Evolutionary conservation across 2,797 vertebrate species (phyloP), one percentile per base, ranked within the genome.

Genomic region (Fistularia commersonii): DNA sequence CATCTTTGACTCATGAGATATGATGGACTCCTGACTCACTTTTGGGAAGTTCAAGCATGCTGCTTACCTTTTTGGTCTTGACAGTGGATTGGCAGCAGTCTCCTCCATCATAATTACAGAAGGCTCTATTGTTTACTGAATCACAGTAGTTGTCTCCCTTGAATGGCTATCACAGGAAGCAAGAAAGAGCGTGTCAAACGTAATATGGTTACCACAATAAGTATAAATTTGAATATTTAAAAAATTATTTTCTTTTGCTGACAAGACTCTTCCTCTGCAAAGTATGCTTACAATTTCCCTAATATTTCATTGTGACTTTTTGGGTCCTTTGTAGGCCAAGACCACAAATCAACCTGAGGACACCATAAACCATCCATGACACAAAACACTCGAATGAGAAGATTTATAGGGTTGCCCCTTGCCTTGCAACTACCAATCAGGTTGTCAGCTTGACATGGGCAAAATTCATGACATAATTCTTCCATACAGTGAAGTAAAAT

Each of bases 131-230:
- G 90, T 99, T 99, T 81, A 93, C 87, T 51, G 93, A 86, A 65
- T 99, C 97, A 81, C 97, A 99, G 88, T 98, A 99, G 89, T 95
- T 98, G 86, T 99, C 97, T 75, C 95, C 94, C 89, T 93, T 97
- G 83, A 98, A 98, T 46, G 89, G 89, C 91, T 93, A n/a, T 3
- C n/a, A 6, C 13, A 60, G 41, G 63, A 45, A 79, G 6, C 67
- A 1, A 58, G 8, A 48, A 8, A 31, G 8, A 45, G 7, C 1
- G 3, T 15, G 52, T 41, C 37, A 54, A 35, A 57, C 42, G 55
- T 41, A 48, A 8, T 39, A 53, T 14, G 15, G 31, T 31, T 1
- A 55, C 40, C 12, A 41, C n/a, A 8, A 7, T 12, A 41, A 10
- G 39, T 41, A 8, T 41, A 11, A 41, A 41, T 6, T 6, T 1